Percentiles rank a stretch among this genome's conserved stretches.
Conservation (phyloP, 2,113 vertebrate species). For the Prionailurus viverrinus region DNA sequence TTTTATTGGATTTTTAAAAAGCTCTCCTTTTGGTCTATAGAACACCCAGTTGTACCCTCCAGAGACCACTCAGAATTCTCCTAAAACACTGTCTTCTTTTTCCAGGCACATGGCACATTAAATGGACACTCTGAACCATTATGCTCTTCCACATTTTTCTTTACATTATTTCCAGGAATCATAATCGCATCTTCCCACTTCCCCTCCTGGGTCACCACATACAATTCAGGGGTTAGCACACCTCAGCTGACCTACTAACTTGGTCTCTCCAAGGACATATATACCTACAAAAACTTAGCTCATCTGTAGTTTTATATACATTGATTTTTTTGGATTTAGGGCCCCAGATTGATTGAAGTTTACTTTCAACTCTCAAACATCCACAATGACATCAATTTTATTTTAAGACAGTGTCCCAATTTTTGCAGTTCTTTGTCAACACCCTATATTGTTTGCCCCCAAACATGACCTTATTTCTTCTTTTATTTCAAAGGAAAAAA, state of each 20-base stretch:
- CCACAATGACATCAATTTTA: neutral
- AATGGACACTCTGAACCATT: neutral
- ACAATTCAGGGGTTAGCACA: neutral
- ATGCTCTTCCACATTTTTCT: neutral
- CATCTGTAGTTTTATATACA: neutral
- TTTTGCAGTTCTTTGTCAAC: neutral
- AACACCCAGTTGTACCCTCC: neutral
- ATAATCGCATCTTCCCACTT: neutral
- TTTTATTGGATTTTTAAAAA: neutral
- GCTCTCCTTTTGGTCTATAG: neutral
- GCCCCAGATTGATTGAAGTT: neutral
- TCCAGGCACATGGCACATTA: neutral
- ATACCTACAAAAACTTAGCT: neutral
- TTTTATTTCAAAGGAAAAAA: conserved; percentile 7
- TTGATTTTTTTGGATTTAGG: neutral
- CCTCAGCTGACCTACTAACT: neutral
- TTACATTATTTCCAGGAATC: neutral
- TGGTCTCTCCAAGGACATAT: neutral
- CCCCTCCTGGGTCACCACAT: neutral
- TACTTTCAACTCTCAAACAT: neutral
- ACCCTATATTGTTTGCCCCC: neutral
- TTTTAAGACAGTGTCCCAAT: neutral
- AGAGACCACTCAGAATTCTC: neutral
- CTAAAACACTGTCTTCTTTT: neutral
- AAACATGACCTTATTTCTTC: neutral